Conservation (phyloP, 2,888 invertebrate genomes). For the Zeuzera pyrina region DNA sequence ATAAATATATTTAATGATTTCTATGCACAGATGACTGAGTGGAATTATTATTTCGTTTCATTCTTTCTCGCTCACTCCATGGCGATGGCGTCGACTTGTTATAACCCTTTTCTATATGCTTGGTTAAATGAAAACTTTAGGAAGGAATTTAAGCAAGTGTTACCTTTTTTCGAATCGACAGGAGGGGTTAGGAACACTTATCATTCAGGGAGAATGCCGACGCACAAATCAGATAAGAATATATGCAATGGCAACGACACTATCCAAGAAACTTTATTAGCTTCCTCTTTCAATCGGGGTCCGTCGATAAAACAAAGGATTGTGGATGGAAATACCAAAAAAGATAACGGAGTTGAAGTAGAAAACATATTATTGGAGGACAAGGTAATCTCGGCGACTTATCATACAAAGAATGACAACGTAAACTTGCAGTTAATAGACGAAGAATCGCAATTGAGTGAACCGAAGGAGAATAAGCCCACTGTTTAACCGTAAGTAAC, state of each 20-base stretch:
- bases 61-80: conserved; percentile 94
- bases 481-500: conserved; percentile 45
- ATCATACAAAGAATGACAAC: conserved; percentile 48
- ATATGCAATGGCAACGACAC: conserved; percentile 85
- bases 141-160: conserved; percentile 90
- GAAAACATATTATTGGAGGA: conserved; percentile 71
- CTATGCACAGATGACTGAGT: conserved; percentile 75
- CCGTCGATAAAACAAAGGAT: conserved; percentile 53
- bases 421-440: conserved; percentile 55
- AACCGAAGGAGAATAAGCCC: conserved; percentile 36
- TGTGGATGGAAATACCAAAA: conserved; percentile 47
- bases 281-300: conserved; percentile 70
- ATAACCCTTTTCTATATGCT: conserved; percentile 97
- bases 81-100: conserved; percentile 97
- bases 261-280: conserved; percentile 77
- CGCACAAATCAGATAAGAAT: conserved; percentile 73
- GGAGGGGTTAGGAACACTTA: conserved; percentile 64
- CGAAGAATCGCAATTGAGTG: conserved; percentile 53
- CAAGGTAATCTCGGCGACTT: conserved; percentile 45
- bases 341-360: conserved; percentile 70
- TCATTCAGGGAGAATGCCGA: conserved; percentile 58
- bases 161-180: conserved; percentile 75
- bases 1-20: conserved; percentile 85
- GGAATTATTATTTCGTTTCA: conserved; percentile 87
- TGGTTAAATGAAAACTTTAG: conserved; percentile 98